Base-by-base conservation (phyloP, 1,140 invertebrate species). In the Camponotus vicinus region DNA sequence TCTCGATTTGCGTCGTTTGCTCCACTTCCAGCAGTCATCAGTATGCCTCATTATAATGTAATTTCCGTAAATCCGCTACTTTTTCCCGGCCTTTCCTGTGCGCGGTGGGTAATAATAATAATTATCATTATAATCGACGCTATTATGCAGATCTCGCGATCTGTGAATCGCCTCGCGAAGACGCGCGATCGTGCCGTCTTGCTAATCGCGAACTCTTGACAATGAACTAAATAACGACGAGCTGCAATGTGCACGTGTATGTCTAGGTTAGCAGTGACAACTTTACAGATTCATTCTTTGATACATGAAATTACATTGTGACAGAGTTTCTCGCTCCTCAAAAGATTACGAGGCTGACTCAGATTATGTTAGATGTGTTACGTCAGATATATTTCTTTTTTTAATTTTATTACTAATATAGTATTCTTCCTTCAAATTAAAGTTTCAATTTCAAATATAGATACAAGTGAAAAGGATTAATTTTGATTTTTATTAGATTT, bases 211-310 rank as follows among this genome's bases (percentile, higher is more conserved):
- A 52, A 86, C 88, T 90, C 79, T 87, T 89, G 93, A 93, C 93
- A 94, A 93, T 94, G 93, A 94, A 93, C 93, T 91, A 94, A 92
- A 93, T 94, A 91, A 87, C 85, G 64, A 80, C 67, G 61, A 76
- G 73, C 18, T 67, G 75, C 84, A 91, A 86, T 91, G 80, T 64
- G 34, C 40, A 8, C 13, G 42, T 21, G 45, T 63, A 15, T 94
- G 93, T 94, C 93, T 94, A 93, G 92, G 93, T 94, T 94, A 93
- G 88, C 92, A 93, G 91, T 92, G 89, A 92, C 91, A 92, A 92
- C 90, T 91, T 89, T 92, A 85, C 89, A 90, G 4, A 52, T 89
- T 80, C 84, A 91, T 85, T 27, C 27, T 27, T 70, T 89, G 78
- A 92, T 91, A 92, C 90, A 91, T 91, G 71, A 91, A 91, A 91